Evolutionary conservation across 1,140 invertebrate species (phyloP), one percentile per base, ranked within the genome.

Genomic region (Ostrea denselamellosa): DNA sequence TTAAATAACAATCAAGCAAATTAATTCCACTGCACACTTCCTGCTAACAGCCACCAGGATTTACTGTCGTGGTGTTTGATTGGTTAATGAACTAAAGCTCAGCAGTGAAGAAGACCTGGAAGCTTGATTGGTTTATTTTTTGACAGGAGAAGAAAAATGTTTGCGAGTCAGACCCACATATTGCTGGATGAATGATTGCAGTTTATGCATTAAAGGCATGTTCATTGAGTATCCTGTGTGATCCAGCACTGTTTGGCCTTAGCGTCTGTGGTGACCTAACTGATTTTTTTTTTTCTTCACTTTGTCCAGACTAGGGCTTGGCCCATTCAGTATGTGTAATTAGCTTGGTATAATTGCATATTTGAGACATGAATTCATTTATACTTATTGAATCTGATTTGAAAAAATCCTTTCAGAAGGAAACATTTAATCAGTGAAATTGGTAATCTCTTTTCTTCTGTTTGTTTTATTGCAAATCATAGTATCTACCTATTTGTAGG

Each of bases 111-210:
- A 58, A 17, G 19, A 58, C 12, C 56, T 19, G 56, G 68, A 25
- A 28, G 68, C 22, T 71, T 71, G 68, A 71, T 71, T 71, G 28
- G 68, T 71, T 71, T 71, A 71, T 71, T 71, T 71, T 71, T 71
- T 71, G 68, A 71, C 68, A 71, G 68, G 68, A 34, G 68, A 71
- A 25, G 68, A 71, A 25, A 71, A 71, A 71, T 71, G 68, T 71
- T 28, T 71, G 22, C 68, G 68, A 71, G 68, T 71, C 68, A 25
- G 68, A 8, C 68, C 68, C 12, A 71, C 68, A n/a, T 71, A 71
- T 71, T 71, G 68, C 68, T 71, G 68, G 68, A 71, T 71, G 25
- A 71, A 71, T 71, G 68, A 71, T 71, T 71, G 68, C 68, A 71
- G 68, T 71, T 25, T 71, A 71, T 71, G 68, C 68, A 71, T 71